Base-by-base conservation (phyloP, 2,888 invertebrate species). In the Diachrysia chrysitis region DNA sequence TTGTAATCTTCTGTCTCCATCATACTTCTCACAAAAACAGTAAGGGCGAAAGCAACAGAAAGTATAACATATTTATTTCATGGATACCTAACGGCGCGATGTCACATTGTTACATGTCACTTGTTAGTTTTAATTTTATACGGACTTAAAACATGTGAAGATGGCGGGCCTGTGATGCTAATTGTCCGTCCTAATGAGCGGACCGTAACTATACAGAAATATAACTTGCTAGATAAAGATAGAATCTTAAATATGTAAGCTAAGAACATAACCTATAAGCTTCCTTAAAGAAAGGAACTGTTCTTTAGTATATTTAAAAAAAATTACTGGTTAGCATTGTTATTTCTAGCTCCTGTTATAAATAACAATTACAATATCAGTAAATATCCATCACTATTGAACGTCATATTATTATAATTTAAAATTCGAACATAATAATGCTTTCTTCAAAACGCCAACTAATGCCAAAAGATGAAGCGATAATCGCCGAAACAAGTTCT, bases 391-490 rank as follows among this genome's bases (percentile, higher is more conserved):
- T 51, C 21, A 51, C 19, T 51, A 21, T 19, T 19, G 3, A 10
- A 21, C 19, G 19, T 16, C 19, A 37, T 17, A 12, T n/a, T n/a
- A n/a, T n/a, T n/a, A n/a, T 4, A 56, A 12, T 42, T 48, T 17
- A 17, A 48, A 58, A 48, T 29, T 2, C 14, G 29, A 48, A 59
- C n/a, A 21, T 35, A 16, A n/a, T 9, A 17, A 14, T n/a, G 42
- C 42, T 42, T 42, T 42, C 42, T 73, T 56, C 35, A n/a, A 58
- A 66, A 60, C 32, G 17, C 10, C 67, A 37, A 57, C 16, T 25
- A 63, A 78, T 32, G 21, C 25, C 55, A 59, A 77, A 82, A 80
- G 71, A 83, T 84, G 66, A 81, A 84, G 84, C 72, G 77, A 83
- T 85, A 84, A 80, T 81, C 63, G 69, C 56, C 64, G 63, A 72